Percentiles rank a stretch among this genome's conserved stretches.
These are phyloP conservation scores for Lasiurus borealis DNA, from an alignment of 2,113 vertebrate genomes.

Conservation along the genomic window DNA sequence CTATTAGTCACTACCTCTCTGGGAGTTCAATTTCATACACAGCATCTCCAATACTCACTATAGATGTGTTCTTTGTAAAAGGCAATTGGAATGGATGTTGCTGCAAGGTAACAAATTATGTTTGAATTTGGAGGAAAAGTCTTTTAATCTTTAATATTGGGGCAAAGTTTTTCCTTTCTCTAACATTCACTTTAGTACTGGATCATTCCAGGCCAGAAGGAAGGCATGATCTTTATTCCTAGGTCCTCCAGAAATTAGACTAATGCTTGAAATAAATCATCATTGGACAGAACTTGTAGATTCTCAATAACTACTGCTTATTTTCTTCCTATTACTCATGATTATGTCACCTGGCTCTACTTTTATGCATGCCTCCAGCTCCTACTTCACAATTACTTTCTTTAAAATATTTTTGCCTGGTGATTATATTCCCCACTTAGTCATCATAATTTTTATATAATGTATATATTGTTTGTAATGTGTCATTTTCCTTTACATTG, in stretches of 20 bases:
- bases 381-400: slow-evolving; percentile 68
- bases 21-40: background rate
- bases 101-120: background rate
- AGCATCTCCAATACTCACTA: slow-evolving; percentile 3
- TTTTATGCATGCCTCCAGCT: slow-evolving; percentile 21
- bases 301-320: slow-evolving; percentile 17
- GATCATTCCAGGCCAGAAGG: background rate
- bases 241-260: slow-evolving; percentile 31
- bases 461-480: slow-evolving; percentile 83
- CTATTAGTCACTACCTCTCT: background rate
- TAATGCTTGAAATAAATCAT: slow-evolving; percentile 5
- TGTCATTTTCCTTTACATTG: slow-evolving; percentile 81
- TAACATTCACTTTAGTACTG: slow-evolving; percentile 5
- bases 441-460: slow-evolving; percentile 84
- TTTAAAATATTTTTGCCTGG: slow-evolving; percentile 51
- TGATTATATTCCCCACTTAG: slow-evolving; percentile 77
- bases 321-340: slow-evolving; percentile 26
- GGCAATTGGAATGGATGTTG: background rate
- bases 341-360: slow-evolving; percentile 42
- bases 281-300: slow-evolving; percentile 46
- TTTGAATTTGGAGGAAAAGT: slow-evolving; percentile 35
- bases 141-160: slow-evolving; percentile 1
- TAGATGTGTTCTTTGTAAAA: background rate
- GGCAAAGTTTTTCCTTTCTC: background rate
- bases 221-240: background rate